phyloP scores from a whole-genome alignment of 2,113 vertebrate genomes.

The Abramis brama region DNA sequence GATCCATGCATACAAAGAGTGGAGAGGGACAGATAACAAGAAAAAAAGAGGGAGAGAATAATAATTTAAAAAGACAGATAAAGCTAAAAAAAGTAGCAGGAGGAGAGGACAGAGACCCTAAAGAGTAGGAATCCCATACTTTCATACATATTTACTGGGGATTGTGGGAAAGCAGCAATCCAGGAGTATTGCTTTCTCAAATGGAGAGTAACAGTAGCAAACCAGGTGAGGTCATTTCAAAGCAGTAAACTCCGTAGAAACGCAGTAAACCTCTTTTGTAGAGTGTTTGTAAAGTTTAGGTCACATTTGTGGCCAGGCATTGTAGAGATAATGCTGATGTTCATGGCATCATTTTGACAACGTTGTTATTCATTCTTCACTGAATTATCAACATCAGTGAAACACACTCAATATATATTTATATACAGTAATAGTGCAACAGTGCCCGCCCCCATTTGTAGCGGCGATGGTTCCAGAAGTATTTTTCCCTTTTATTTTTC shows the following conservation, averaged over 20 bases:
- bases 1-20: conserved; percentile 73
- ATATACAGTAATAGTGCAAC: conserved; percentile 19
- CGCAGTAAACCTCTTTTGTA: conserved; percentile 49
- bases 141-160: conserved; percentile 63
- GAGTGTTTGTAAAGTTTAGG: conserved; percentile 47
- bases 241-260: conserved; percentile 50
- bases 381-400: conserved; percentile 37
- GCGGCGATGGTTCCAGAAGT: background rate
- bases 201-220: conserved; percentile 65
- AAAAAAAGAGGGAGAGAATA: background rate
- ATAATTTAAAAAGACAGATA: background rate
- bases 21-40: conserved; percentile 54
- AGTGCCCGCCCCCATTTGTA: background rate
- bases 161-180: conserved; percentile 67
- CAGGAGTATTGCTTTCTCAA: conserved; percentile 61
- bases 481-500: background rate
- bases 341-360: conserved; percentile 26
- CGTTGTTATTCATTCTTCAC: background rate
- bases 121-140: conserved; percentile 17
- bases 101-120: conserved; percentile 39
- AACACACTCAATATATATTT: conserved; percentile 11
- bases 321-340: conserved; percentile 44
- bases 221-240: conserved; percentile 59
- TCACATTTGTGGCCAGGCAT: conserved; percentile 41
- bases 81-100: background rate